These are phyloP conservation scores for Bombyx mandarina DNA, from an alignment of 1,140 invertebrate genomes.

Conservation along the genomic window DNA sequence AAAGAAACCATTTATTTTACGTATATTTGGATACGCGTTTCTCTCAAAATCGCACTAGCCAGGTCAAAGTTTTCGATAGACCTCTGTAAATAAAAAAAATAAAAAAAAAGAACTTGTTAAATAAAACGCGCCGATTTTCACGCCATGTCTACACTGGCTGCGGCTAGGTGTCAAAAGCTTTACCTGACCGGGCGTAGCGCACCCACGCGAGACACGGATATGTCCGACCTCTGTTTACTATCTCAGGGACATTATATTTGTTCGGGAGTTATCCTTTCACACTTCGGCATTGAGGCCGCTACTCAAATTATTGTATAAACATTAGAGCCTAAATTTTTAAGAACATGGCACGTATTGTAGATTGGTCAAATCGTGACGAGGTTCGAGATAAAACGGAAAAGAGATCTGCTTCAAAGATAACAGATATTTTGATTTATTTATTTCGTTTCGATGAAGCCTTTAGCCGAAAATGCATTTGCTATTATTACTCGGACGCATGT, in stretches of 20 bases:
- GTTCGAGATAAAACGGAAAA: too few relatives aligned
- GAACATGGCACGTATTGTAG: conserved; percentile 28
- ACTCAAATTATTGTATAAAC: conserved; percentile 60
- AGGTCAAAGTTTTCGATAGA: conserved; percentile 21
- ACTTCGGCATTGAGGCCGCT: conserved; percentile 41
- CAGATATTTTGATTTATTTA: too few relatives aligned
- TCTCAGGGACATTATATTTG: conserved; percentile 53
- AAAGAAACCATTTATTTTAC: not conserved
- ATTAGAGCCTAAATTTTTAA: conserved; percentile 31
- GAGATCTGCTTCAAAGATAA: too few relatives aligned
- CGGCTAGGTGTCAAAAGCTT: conserved; percentile 67
- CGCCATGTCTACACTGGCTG: conserved; percentile 32
- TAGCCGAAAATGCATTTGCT: conserved; percentile 1
- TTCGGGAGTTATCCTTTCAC: conserved; percentile 62
- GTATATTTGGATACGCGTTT: conserved; percentile 6
- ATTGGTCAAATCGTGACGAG: conserved; percentile 3
- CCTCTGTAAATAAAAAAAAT: conserved; percentile 34
- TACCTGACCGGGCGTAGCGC: conserved; percentile 54
- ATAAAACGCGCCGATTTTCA: conserved; percentile 57
- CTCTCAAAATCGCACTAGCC: conserved; percentile 23
- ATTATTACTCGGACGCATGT: conserved; percentile 46
- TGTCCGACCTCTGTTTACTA: conserved; percentile 47
- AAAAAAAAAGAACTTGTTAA: conserved; percentile 45
- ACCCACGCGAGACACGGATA: conserved; percentile 46
- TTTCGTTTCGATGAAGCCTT: too few relatives aligned